Evolutionary conservation across 1,140 invertebrate species (phyloP).

Genomic region (Lysiphlebus fabarum): DNA sequence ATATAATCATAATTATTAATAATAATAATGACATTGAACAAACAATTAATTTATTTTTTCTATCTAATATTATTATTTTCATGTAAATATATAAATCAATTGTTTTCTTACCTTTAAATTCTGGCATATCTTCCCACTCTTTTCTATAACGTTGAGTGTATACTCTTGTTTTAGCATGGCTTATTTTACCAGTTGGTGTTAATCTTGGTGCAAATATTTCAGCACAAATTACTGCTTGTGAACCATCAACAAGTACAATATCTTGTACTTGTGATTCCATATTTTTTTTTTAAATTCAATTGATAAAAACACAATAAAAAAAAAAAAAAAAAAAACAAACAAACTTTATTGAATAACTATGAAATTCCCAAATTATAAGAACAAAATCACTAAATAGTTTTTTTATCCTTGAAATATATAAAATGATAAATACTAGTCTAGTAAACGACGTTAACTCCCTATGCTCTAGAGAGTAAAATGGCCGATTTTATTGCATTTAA

Average conservation of each 20-base stretch:
- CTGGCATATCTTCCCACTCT: constrained; percentile 59
- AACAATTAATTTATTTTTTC: too few relatives aligned
- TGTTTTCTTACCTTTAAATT: constrained; percentile 56
- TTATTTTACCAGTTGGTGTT: constrained; percentile 53
- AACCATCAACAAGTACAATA: constrained; percentile 12
- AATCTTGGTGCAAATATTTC: constrained; percentile 31
- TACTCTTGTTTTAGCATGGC: constrained; percentile 51
- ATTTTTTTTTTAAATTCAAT: constrained; percentile 19
- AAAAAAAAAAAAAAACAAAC: constrained; percentile 40
- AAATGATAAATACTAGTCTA: constrained; percentile 29
- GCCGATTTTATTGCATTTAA: too few relatives aligned
- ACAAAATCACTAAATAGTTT: constrained; percentile 53
- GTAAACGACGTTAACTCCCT: constrained; percentile 41
- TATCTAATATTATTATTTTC: too few relatives aligned
- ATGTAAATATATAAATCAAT: constrained; percentile 10
- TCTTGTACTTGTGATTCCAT: constrained; percentile 24
- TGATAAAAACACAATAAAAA: constrained; percentile 16
- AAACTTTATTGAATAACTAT: too few relatives aligned
- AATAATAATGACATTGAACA: too few relatives aligned
- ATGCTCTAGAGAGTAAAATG: constrained; percentile 4
- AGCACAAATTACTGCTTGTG: constrained; percentile 22
- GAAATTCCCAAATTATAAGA: constrained; percentile 28
- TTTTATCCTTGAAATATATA: constrained; percentile 35
- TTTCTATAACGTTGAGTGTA: constrained; percentile 61
- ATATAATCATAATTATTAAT: too few relatives aligned